A percentile compares a stretch with the other conserved stretches of the same genome.
These are phyloP conservation scores for Macrochelys suwanniensis DNA, from an alignment of 2,797 vertebrate genomes.

Conservation along the genomic window DNA sequence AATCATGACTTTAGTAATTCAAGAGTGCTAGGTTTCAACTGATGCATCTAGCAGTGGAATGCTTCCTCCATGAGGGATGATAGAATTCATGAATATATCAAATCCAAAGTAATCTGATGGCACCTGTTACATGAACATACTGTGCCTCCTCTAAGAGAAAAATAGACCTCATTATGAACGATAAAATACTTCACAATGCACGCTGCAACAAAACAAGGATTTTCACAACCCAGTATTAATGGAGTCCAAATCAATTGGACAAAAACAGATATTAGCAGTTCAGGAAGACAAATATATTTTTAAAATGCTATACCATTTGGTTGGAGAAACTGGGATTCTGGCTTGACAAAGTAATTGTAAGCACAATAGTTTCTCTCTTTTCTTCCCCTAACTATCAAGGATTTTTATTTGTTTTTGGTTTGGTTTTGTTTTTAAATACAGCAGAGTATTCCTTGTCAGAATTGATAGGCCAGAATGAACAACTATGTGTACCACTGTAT, in stretches of 20 bases:
- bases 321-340: background rate
- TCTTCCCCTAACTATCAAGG: no score
- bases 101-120: background rate
- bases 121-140: background rate
- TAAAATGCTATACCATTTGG: background rate
- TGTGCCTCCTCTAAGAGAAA: rapidly evolving
- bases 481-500: background rate
- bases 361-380: no score
- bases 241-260: rapidly evolving
- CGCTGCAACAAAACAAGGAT: rapidly evolving
- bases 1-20: background rate
- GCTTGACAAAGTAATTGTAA: background rate
- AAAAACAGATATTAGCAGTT: background rate
- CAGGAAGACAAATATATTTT: background rate
- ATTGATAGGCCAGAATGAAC: background rate
- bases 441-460: background rate
- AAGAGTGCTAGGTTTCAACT: background rate
- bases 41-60: background rate
- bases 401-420: background rate
- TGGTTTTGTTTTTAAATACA: background rate
- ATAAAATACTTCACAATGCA: background rate
- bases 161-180: background rate
- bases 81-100: background rate
- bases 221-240: rapidly evolving
- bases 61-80: background rate